Evolutionary conservation across 2,113 vertebrate species (phyloP).

Genomic region (Phainopepla nitens): DNA sequence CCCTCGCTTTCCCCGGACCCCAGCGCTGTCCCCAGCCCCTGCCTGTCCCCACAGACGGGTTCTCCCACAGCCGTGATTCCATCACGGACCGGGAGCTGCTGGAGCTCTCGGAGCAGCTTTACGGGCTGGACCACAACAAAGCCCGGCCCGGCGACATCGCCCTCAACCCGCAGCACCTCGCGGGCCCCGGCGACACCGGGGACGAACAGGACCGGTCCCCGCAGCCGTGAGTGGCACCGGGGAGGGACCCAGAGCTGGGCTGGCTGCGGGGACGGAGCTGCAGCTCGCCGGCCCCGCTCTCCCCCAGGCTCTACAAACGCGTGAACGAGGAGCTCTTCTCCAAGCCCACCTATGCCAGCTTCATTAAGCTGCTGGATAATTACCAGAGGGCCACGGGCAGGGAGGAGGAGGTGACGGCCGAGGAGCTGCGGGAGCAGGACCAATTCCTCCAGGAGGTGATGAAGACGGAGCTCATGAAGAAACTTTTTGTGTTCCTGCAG

Average conservation of each 20-base stretch:
- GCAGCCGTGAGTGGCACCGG: constrained; percentile 70
- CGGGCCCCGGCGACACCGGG: constrained; percentile 59
- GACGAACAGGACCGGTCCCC: constrained; percentile 71
- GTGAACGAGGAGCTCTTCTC: constrained; percentile 83
- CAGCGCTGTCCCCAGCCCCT: not conserved
- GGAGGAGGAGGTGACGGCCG: constrained; percentile 73
- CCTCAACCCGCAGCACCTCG: constrained; percentile 78
- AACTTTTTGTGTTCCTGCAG: constrained; percentile 82
- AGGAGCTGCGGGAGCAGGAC: constrained; percentile 84
- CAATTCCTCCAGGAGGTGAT: constrained; percentile 82
- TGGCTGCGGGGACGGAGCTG: rapidly evolving
- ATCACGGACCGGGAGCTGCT: constrained; percentile 79
- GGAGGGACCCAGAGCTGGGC: rapidly evolving
- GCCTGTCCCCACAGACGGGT: constrained; percentile 39
- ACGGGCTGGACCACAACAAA: constrained; percentile 79
- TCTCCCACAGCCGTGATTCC: constrained; percentile 33
- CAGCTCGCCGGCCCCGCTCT: rapidly evolving
- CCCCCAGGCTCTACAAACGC: constrained; percentile 78
- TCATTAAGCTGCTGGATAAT: constrained; percentile 87
- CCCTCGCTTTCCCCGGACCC: rapidly evolving
- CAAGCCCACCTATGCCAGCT: constrained; percentile 84
- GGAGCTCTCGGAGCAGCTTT: constrained; percentile 82
- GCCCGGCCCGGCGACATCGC: constrained; percentile 74
- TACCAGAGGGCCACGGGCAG: constrained; percentile 81
- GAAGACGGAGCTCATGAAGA: constrained; percentile 81